phyloP scores from a whole-genome alignment of 1,140 invertebrate genomes.

The Cydia strobilella region DNA sequence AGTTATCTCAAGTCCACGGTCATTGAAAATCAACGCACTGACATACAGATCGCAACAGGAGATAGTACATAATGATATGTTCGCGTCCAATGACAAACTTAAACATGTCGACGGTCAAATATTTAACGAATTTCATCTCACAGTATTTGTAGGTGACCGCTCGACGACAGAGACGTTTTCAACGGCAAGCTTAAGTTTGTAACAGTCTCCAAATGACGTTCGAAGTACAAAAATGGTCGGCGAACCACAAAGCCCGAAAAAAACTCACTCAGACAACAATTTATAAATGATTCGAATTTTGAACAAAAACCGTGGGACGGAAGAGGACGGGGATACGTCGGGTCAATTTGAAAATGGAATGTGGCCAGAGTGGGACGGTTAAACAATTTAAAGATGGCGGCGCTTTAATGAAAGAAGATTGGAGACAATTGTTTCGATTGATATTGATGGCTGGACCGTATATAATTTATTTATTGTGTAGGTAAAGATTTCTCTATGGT shows the following conservation, averaged over 20 bases:
- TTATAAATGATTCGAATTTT: conserved; percentile 41
- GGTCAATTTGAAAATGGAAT: conserved; percentile 43
- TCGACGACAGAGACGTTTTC: not conserved
- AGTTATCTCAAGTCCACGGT: not conserved
- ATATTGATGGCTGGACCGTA: conserved; percentile 36
- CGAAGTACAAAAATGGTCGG: conserved; percentile 30
- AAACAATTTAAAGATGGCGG: conserved; percentile 44
- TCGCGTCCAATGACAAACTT: conserved; percentile 23
- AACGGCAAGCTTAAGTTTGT: conserved; percentile 12
- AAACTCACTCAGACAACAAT: conserved; percentile 33
- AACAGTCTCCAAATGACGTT: conserved; percentile 18
- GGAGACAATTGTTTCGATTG: conserved; percentile 40
- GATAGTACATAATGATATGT: conserved; percentile 10
- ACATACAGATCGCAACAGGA: conserved; percentile 19
- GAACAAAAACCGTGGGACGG: conserved; percentile 31
- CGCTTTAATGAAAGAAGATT: conserved; percentile 39
- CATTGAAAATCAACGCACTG: conserved; percentile 25
- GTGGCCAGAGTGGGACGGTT: conserved; percentile 33
- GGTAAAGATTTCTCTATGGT: conserved; percentile 22
- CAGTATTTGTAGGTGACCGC: not conserved
- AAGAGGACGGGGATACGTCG: conserved; percentile 35
- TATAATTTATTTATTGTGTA: conserved; percentile 31
- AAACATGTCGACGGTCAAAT: not conserved
- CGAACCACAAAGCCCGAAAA: conserved; percentile 29
- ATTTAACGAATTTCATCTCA: not conserved